phyloP scores from a whole-genome alignment of 2,888 invertebrate genomes.

The Heteromurus nitidus region DNA sequence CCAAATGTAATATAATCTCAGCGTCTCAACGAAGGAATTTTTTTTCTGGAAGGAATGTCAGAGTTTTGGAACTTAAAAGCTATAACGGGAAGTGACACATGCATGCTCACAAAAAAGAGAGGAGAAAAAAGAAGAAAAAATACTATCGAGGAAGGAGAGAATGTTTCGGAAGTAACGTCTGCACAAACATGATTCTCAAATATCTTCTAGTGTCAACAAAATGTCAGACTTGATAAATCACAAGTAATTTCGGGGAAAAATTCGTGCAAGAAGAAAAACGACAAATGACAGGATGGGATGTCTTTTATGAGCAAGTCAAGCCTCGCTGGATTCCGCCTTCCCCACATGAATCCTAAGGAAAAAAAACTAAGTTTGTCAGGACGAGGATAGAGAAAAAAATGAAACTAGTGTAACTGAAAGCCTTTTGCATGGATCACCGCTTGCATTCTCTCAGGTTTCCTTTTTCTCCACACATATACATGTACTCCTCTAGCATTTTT shows the following conservation, averaged over 20 bases:
- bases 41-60: background rate
- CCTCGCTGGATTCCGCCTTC: constrained; percentile 16
- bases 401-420: background rate
- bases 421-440: background rate
- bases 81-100: constrained; percentile 21
- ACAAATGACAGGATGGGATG: constrained; percentile 46
- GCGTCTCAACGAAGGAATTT: no score
- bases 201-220: constrained; percentile 59
- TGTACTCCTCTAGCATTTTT: no score
- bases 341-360: background rate
- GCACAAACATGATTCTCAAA: constrained; percentile 38
- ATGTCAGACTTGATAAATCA: constrained; percentile 64
- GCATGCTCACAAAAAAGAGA: background rate
- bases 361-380: constrained; percentile 8
- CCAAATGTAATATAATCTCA: no score
- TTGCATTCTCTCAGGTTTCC: background rate
- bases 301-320: constrained; percentile 37
- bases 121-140: background rate
- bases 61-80: constrained; percentile 6
- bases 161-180: background rate
- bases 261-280: constrained; percentile 18
- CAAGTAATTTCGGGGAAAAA: constrained; percentile 46
- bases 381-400: background rate
- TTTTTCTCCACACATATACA: no score
- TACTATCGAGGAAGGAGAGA: background rate